Percentiles rank a stretch among this genome's conserved stretches.
Evolutionary conservation across 1,140 invertebrate species (phyloP).

Genomic region (Grapholita molesta): DNA sequence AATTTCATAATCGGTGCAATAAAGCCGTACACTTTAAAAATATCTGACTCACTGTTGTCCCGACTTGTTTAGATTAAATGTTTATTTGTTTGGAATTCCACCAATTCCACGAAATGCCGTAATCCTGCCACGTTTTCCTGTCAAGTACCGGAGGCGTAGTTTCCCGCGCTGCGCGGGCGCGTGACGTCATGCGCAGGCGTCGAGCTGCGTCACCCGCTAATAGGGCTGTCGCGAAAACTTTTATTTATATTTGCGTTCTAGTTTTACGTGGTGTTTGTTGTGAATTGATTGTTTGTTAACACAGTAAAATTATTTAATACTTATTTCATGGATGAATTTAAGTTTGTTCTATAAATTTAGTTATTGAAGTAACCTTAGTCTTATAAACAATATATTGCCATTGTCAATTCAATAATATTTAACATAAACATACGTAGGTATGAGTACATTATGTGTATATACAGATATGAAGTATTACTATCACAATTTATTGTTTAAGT

Average conservation of each 20-base stretch:
- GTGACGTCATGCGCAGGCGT: slow-evolving; percentile 3
- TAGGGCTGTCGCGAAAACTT: neutral
- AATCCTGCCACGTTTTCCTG: neutral
- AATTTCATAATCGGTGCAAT: neutral
- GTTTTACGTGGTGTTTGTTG: neutral
- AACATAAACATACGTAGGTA: too few species aligned
- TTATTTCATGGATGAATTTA: too few species aligned
- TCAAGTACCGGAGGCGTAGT: neutral
- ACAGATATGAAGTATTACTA: too few species aligned
- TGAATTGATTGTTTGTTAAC: too few species aligned
- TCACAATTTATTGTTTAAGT: too few species aligned
- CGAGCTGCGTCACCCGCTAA: neutral
- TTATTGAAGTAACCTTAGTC: too few species aligned
- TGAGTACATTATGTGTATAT: too few species aligned
- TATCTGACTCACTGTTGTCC: neutral
- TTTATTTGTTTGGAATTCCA: neutral
- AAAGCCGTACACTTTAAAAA: neutral
- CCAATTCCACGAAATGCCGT: too few species aligned
- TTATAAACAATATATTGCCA: too few species aligned
- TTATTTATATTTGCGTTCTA: neutral
- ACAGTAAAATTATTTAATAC: too few species aligned
- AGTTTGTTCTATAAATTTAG: too few species aligned
- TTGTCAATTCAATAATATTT: too few species aligned
- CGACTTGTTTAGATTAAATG: neutral
- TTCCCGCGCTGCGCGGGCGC: neutral